Conservation (phyloP, 2,113 vertebrate species). For the Salvator merianae region DNA sequence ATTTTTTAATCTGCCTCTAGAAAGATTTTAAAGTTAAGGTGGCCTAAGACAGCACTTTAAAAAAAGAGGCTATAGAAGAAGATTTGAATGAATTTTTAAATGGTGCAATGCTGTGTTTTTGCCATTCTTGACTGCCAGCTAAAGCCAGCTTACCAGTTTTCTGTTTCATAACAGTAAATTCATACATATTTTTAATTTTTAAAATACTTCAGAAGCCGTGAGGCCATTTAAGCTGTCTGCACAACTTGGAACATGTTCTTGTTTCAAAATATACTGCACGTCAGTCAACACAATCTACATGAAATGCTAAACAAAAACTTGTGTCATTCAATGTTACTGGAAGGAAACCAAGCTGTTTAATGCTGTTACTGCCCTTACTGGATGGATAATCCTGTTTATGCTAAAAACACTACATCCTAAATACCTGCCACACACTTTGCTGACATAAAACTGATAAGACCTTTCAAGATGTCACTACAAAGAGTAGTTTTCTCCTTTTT, state of each 20-base stretch:
- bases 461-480: conserved; percentile 26
- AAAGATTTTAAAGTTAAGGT: conserved; percentile 29
- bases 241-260: not conserved
- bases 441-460: conserved; percentile 8
- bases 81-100: not conserved
- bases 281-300: not conserved
- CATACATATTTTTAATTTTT: not conserved
- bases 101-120: fast-evolving
- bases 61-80: fast-evolving
- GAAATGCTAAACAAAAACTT: not conserved
- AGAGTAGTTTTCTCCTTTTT: not conserved
- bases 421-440: not conserved
- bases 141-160: fast-evolving
- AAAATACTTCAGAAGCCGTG: not conserved
- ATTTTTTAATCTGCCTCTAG: conserved; percentile 2
- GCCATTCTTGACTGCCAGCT: fast-evolving
- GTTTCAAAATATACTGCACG: not conserved
- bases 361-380: conserved; percentile 23
- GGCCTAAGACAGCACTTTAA: not conserved
- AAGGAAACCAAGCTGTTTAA: conserved; percentile 23
- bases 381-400: conserved; percentile 37
- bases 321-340: not conserved
- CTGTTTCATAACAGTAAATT: conserved; percentile 1
- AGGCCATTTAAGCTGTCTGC: not conserved
- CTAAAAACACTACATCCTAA: conserved; percentile 22